These are phyloP conservation scores for Gymnodraco acuticeps DNA, from an alignment of 2,797 vertebrate genomes.

Conservation along the genomic window DNA sequence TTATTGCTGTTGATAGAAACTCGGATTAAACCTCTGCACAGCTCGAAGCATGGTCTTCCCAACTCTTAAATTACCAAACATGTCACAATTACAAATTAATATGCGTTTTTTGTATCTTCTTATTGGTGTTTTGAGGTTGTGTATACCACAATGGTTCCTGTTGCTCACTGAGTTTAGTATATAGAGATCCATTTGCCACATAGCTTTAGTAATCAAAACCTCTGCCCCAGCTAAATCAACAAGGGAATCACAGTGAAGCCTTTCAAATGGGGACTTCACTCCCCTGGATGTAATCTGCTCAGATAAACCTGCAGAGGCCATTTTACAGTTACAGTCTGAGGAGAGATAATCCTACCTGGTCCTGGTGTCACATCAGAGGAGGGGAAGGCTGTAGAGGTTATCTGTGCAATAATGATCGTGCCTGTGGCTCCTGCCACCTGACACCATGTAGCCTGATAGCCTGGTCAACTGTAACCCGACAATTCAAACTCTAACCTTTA, in stretches of 20 bases:
- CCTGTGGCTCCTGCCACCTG: slow-evolving; percentile 48
- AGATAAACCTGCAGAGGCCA: slow-evolving; percentile 65
- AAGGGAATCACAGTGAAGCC: slow-evolving; percentile 40
- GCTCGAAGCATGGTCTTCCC: background rate
- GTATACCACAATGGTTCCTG: background rate
- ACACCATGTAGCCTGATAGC: slow-evolving; percentile 49
- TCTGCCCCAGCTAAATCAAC: slow-evolving; percentile 46
- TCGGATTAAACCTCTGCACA: background rate
- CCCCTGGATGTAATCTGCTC: slow-evolving; percentile 65
- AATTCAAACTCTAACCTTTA: slow-evolving; percentile 20
- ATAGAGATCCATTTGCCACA: slow-evolving; percentile 5
- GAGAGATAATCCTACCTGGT: slow-evolving; percentile 72
- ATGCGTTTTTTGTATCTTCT: background rate
- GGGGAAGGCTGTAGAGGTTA: slow-evolving; percentile 62
- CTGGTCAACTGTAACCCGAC: slow-evolving; percentile 35
- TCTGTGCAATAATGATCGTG: slow-evolving; percentile 70
- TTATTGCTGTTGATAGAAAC: background rate
- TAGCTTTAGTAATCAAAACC: slow-evolving; percentile 55
- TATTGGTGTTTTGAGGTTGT: background rate
- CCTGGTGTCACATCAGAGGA: slow-evolving; percentile 66
- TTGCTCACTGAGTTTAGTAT: background rate
- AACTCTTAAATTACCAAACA: background rate
- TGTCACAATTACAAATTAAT: background rate
- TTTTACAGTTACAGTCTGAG: slow-evolving; percentile 68
- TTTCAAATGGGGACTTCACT: slow-evolving; percentile 52